Evolutionary conservation across 35 echinoderm and acorn worm species (phyloP), one percentile per base, ranked within the genome.

Genomic region (Ophiothrix spiculata): DNA sequence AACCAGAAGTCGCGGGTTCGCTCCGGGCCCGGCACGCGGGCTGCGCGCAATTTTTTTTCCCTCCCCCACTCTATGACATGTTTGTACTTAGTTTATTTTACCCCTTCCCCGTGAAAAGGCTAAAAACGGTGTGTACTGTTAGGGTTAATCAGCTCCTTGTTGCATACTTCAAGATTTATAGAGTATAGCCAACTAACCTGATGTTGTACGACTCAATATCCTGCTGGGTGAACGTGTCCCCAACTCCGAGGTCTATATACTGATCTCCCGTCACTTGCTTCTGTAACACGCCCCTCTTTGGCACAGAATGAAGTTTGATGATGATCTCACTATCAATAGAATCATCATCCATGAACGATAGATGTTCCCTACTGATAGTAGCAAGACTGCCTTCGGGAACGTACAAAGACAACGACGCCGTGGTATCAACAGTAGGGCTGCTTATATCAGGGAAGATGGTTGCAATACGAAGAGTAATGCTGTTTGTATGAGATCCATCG

Each of bases 331-430:
- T 80, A 0, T 87, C 88, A 12, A 78, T 84, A 16, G 91, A 91
- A 37, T 91, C 92, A 74, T 94, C 92, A 42, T 99, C 96, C 11
- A 88, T 76, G 36, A 99, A 98, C 1, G 96, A 93, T 38, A 99
- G 86, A 25, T 84, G 74, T 19, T 91, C 86, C 16, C 85, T 31
- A 15, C 80, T 94, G 33, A 99, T 81, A 0, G 81, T 91, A 21
- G 73, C 89, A 4, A 88, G 37, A 25, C 85, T 74, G 32, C 82
- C 83, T 56, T 99, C 96, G 1, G 88, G 88, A 0, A 99, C 76
- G 2, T 78, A 80, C 38, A 99, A 84, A 0, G 88, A 85, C 16
- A 99, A 79, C 0, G 87, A 78, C 0, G 96, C 80, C 23, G 75
- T 64, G 33, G 31, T 78, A 38, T 83, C 84, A 28, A 99, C 89